These are phyloP conservation scores for Stictocephala bisonia DNA, from an alignment of 2,888 invertebrate genomes.

Conservation along the genomic window DNA sequence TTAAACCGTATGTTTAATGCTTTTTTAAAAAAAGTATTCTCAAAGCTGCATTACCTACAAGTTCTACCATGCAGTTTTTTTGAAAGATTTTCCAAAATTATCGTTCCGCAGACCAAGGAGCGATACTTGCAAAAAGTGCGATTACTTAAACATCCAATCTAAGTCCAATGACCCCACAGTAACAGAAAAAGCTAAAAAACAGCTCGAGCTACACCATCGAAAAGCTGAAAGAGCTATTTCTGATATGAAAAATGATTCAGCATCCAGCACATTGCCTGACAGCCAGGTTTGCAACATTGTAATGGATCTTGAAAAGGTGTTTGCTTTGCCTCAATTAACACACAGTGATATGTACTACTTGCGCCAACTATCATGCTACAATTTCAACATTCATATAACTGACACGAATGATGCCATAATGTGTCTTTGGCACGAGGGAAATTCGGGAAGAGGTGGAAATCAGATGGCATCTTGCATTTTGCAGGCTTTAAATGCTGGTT, in stretches of 20 bases:
- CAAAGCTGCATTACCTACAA: too few species aligned
- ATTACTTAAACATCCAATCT: too few species aligned
- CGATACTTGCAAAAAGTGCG: too few species aligned
- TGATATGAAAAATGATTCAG: background rate
- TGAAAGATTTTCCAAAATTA: too few species aligned
- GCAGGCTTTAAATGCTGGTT: slow-evolving; percentile 5
- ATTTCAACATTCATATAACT: slow-evolving; percentile 55
- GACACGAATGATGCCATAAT: slow-evolving; percentile 55
- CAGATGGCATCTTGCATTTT: slow-evolving; percentile 30
- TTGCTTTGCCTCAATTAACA: slow-evolving; percentile 50
- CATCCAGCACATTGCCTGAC: background rate
- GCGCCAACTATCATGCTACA: slow-evolving; percentile 57
- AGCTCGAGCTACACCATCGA: background rate
- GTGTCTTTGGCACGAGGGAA: too few species aligned
- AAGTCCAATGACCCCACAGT: too few species aligned
- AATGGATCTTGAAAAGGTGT: slow-evolving; percentile 20
- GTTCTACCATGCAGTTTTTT: too few species aligned
- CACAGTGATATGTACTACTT: slow-evolving; percentile 60
- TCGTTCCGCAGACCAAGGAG: too few species aligned
- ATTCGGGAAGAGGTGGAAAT: slow-evolving; percentile 24
- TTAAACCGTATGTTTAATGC: too few species aligned
- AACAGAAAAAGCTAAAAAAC: background rate
- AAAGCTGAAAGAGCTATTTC: slow-evolving; percentile 1
- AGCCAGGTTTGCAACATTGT: slow-evolving; percentile 7
- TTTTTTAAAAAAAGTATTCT: too few species aligned